Percentiles rank a stretch among this genome's conserved stretches.
phyloP scores from a whole-genome alignment of 2,888 invertebrate genomes.

The Trachelus troglodyta region DNA sequence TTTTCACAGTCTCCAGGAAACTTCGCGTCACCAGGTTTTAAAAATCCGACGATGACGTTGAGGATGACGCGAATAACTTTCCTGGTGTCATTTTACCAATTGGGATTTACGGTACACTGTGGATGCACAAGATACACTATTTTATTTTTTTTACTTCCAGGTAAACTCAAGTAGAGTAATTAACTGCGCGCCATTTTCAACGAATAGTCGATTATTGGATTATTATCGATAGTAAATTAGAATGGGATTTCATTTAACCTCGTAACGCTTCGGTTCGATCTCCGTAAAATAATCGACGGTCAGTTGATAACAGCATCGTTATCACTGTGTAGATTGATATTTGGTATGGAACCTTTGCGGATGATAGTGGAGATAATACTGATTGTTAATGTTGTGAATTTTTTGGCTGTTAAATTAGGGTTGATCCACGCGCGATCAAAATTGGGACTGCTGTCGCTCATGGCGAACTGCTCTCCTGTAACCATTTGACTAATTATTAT shows the following conservation, averaged over 20 bases:
- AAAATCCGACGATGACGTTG: not conserved
- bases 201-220: not conserved
- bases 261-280: too few species aligned
- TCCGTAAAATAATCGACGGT: too few species aligned
- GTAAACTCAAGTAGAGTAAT: not conserved
- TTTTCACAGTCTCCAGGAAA: not conserved
- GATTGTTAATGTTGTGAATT: not conserved
- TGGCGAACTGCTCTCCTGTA: not conserved
- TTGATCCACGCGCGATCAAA: not conserved
- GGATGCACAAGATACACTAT: not conserved
- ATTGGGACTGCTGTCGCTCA: not conserved
- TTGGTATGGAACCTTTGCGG: too few species aligned
- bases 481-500: not conserved
- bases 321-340: too few species aligned
- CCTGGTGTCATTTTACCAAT: not conserved
- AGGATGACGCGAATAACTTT: not conserved
- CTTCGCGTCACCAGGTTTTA: not conserved
- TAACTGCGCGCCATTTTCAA: not conserved
- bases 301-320: too few species aligned
- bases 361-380: not conserved
- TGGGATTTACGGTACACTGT: not conserved
- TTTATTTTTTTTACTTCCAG: not conserved
- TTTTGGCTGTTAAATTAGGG: not conserved
- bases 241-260: not conserved
- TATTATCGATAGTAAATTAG: not conserved